Evolutionary conservation across 2,113 vertebrate species (phyloP).

Genomic region (Lepisosteus osseus): DNA sequence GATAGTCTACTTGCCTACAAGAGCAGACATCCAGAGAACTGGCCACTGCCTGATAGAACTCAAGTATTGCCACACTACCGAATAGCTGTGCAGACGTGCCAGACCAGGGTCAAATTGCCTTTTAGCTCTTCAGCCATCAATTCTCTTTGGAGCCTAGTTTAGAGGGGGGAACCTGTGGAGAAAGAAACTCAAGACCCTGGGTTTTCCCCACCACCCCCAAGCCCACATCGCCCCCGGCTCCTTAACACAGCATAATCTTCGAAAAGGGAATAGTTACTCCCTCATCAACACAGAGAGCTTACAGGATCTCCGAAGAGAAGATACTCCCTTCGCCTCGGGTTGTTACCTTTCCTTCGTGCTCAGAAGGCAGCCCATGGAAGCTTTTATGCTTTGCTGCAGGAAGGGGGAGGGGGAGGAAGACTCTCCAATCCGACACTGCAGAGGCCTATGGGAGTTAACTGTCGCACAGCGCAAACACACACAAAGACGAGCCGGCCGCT

Average conservation of each 20-base stretch:
- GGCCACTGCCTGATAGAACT: too few species aligned
- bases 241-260: constrained; percentile 13
- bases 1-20: too few species aligned
- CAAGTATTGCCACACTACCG: constrained; percentile 6
- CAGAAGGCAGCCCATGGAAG: too few species aligned
- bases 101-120: constrained; percentile 8
- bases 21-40: too few species aligned
- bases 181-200: constrained; percentile 59
- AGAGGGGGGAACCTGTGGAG: constrained; percentile 58
- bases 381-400: too few species aligned
- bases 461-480: too few species aligned
- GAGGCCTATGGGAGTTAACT: too few species aligned
- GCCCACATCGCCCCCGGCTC: neutral
- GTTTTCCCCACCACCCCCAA: constrained; percentile 38
- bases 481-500: constrained; percentile 35
- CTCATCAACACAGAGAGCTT: constrained; percentile 37
- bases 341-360: constrained; percentile 41
- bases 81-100: constrained; percentile 20
- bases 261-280: constrained; percentile 52
- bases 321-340: constrained; percentile 2
- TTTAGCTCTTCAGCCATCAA: constrained; percentile 18
- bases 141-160: constrained; percentile 44
- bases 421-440: too few species aligned
- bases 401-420: too few species aligned
- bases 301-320: constrained; percentile 27